Percentiles rank a stretch among this genome's conserved stretches.
These are phyloP conservation scores for Microcebus tavaratra DNA, from an alignment of 2,113 vertebrate species.

Conservation along the genomic window DNA sequence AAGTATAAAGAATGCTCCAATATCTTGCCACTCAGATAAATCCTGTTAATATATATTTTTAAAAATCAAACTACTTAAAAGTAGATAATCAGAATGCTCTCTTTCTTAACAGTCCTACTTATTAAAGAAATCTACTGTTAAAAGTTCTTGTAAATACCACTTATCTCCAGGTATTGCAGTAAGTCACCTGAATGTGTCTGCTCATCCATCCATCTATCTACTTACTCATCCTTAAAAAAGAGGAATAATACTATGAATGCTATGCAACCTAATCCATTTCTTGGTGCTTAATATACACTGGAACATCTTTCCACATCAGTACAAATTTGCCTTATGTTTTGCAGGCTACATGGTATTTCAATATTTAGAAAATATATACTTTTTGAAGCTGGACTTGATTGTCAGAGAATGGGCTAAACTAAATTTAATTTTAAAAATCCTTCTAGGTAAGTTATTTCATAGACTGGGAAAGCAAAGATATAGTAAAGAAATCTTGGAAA, in stretches of 20 bases:
- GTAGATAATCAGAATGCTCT: not conserved
- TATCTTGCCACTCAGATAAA: not conserved
- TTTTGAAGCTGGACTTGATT: not conserved
- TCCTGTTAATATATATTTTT: not conserved
- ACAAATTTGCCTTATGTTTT: not conserved
- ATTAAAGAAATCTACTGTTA: not conserved
- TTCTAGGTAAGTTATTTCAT: slow-evolving; percentile 39
- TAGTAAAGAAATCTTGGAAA: not conserved
- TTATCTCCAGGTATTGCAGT: not conserved
- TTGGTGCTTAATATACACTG: not conserved
- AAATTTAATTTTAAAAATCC: not conserved
- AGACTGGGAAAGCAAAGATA: not conserved
- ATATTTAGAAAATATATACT: slow-evolving; percentile 7
- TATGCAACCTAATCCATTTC: not conserved
- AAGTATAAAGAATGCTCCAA: not conserved
- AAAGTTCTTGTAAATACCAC: not conserved
- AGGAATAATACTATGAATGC: not conserved
- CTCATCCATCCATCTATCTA: not conserved
- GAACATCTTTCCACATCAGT: not conserved
- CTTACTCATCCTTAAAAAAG: not conserved
- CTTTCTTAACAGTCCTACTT: not conserved
- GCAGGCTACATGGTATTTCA: not conserved
- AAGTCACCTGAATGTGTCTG: not conserved
- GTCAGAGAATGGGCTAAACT: not conserved
- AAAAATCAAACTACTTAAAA: not conserved